A percentile compares a stretch with the other conserved stretches of the same genome.
Evolutionary conservation across 2,888 invertebrate species (phyloP).

Genomic region (Harpalus rufipes): DNA sequence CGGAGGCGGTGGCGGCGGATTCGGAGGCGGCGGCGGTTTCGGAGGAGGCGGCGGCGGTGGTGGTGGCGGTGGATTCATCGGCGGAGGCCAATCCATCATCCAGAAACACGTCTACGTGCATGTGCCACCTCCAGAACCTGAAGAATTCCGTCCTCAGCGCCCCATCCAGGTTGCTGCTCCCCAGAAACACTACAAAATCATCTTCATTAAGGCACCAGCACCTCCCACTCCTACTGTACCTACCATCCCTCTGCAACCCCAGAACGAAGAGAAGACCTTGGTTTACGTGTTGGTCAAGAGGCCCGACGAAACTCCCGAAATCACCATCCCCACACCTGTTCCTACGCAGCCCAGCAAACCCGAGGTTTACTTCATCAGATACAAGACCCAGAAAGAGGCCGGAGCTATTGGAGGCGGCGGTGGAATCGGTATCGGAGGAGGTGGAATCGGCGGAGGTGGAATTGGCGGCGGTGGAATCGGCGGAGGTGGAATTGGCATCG

Average conservation of each 20-base stretch:
- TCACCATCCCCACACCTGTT: slow-evolving; percentile 73
- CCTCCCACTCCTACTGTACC: slow-evolving; percentile 88
- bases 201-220: slow-evolving; percentile 93
- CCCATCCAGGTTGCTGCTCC: slow-evolving; percentile 84
- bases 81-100: slow-evolving; percentile 80
- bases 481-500: slow-evolving; percentile 67
- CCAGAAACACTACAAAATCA: slow-evolving; percentile 93
- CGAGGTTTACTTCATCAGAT: slow-evolving; percentile 93
- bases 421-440: slow-evolving; percentile 64
- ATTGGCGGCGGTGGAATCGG: slow-evolving; percentile 68
- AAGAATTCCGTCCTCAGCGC: slow-evolving; percentile 82
- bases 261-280: slow-evolving; percentile 91
- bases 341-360: slow-evolving; percentile 93
- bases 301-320: slow-evolving; percentile 73
- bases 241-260: slow-evolving; percentile 86
- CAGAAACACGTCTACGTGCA: slow-evolving; percentile 93
- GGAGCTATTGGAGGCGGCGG: slow-evolving; percentile 71
- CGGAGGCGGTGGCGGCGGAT: slow-evolving; percentile 72
- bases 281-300: slow-evolving; percentile 93
- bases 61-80: slow-evolving; percentile 69
- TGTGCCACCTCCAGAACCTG: slow-evolving; percentile 92
- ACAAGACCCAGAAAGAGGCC: slow-evolving; percentile 84
- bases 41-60: slow-evolving; percentile 69
- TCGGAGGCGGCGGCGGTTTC: slow-evolving; percentile 71
- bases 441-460: slow-evolving; percentile 72